phyloP scores from a whole-genome alignment of 2,888 invertebrate species.

The Hypolimnas misippus region DNA sequence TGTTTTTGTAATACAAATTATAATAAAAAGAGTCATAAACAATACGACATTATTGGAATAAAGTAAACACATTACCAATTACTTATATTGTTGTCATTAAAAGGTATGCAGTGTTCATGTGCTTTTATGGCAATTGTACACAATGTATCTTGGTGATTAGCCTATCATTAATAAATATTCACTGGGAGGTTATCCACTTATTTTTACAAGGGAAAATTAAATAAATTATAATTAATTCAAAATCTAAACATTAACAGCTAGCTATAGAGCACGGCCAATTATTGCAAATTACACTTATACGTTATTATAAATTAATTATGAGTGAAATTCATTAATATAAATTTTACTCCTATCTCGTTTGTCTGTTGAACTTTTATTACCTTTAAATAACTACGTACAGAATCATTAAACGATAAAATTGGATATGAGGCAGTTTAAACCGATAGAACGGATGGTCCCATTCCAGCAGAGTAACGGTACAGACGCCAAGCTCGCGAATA shows the following conservation, averaged over 20 bases:
- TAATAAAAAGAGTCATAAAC: no score
- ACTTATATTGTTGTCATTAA: neutral
- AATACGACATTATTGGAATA: no score
- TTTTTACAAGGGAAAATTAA: no score
- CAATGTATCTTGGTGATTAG: neutral
- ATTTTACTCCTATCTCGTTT: neutral
- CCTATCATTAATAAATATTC: no score
- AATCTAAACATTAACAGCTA: no score
- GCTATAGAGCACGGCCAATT: neutral
- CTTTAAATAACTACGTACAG: slow-evolving; percentile 12
- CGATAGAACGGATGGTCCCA: slow-evolving; percentile 76
- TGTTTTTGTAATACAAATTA: no score
- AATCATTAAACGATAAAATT: slow-evolving; percentile 32
- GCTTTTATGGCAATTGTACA: neutral
- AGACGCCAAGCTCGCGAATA: slow-evolving; percentile 59
- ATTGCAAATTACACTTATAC: neutral
- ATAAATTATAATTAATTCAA: no score
- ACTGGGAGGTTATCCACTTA: no score
- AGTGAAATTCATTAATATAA: neutral
- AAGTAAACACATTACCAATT: neutral
- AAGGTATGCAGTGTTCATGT: neutral
- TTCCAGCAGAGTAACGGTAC: slow-evolving; percentile 73
- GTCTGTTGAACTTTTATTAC: neutral
- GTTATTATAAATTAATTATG: neutral
- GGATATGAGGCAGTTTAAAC: slow-evolving; percentile 53